A percentile compares a stretch with the other conserved stretches of the same genome.
phyloP scores from a whole-genome alignment of 2,888 invertebrate genomes.

The Leucozona laternaria region DNA sequence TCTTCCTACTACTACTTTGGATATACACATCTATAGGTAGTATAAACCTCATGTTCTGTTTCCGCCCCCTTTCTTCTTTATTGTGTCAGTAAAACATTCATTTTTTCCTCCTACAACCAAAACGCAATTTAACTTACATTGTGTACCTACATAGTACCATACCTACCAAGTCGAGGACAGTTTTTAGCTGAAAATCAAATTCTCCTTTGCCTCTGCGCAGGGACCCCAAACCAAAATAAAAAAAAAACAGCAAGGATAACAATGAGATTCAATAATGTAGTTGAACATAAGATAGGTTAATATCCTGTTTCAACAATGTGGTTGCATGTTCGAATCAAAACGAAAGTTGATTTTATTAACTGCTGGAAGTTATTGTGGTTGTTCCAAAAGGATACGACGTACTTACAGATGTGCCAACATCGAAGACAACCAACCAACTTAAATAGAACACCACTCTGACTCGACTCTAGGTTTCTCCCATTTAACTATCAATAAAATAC shows the following conservation, averaged over 20 bases:
- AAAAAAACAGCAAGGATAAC: constrained; percentile 34
- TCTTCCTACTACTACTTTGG: constrained; percentile 10
- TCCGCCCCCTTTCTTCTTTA: not conserved
- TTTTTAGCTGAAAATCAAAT: constrained; percentile 65
- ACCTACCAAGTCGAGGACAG: constrained; percentile 37
- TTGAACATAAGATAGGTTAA: constrained; percentile 69
- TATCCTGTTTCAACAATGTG: constrained; percentile 72
- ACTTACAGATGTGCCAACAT: constrained; percentile 17
- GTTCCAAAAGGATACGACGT: constrained; percentile 8
- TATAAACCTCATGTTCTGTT: constrained; percentile 5
- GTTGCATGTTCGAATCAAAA: constrained; percentile 40
- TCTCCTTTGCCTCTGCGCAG: constrained; percentile 9
- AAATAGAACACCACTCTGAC: constrained; percentile 47
- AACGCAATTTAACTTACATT: constrained; percentile 61
- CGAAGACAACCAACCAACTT: constrained; percentile 30
- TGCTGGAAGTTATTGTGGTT: constrained; percentile 18
- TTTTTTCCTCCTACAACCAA: constrained; percentile 22
- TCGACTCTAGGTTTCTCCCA: constrained; percentile 2
- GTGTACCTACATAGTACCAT: constrained; percentile 11
- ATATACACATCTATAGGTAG: not conserved
- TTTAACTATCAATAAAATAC: constrained; percentile 53
- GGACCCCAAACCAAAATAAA: not conserved
- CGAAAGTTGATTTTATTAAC: constrained; percentile 60
- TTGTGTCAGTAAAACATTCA: constrained; percentile 2
- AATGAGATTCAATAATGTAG: constrained; percentile 57